Percentiles rank a stretch among this genome's conserved stretches.
Evolutionary conservation across 2,113 vertebrate species (phyloP).

Genomic region (Candoia aspera): DNA sequence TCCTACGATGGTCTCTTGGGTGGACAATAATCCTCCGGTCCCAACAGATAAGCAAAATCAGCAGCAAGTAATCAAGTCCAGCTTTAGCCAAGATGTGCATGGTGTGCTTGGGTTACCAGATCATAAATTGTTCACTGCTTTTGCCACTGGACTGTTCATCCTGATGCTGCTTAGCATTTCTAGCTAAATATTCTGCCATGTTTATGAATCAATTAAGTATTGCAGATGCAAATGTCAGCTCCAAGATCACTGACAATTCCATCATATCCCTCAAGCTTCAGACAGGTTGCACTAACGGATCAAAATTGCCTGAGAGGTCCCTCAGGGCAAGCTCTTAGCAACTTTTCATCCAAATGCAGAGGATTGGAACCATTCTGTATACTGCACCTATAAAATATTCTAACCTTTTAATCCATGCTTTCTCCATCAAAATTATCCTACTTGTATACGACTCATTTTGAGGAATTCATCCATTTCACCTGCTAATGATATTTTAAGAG

Average conservation of each 20-base stretch:
- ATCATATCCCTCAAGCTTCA: not conserved
- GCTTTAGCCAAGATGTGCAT: too few relatives aligned
- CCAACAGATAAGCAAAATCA: too few relatives aligned
- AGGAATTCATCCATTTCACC: conserved; percentile 8
- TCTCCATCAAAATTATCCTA: fast-evolving
- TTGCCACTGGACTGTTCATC: not conserved
- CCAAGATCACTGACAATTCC: not conserved
- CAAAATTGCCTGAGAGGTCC: not conserved
- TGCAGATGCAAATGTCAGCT: not conserved
- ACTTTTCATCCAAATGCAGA: not conserved
- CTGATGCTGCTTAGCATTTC: not conserved
- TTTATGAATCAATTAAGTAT: not conserved
- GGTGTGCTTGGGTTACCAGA: not conserved
- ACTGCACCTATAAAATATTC: not conserved
- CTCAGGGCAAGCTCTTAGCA: not conserved
- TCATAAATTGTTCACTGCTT: not conserved
- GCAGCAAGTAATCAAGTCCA: too few relatives aligned
- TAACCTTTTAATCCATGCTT: not conserved
- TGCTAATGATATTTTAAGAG: conserved; percentile 12
- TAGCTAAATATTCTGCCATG: not conserved
- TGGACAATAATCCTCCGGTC: too few relatives aligned
- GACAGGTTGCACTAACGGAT: not conserved
- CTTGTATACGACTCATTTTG: not conserved
- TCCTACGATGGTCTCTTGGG: too few relatives aligned
- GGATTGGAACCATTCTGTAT: not conserved